Percentiles rank a stretch among this genome's conserved stretches.
Conservation (phyloP, 2,888 invertebrate genomes). For the Leucozona laternaria region DNA sequence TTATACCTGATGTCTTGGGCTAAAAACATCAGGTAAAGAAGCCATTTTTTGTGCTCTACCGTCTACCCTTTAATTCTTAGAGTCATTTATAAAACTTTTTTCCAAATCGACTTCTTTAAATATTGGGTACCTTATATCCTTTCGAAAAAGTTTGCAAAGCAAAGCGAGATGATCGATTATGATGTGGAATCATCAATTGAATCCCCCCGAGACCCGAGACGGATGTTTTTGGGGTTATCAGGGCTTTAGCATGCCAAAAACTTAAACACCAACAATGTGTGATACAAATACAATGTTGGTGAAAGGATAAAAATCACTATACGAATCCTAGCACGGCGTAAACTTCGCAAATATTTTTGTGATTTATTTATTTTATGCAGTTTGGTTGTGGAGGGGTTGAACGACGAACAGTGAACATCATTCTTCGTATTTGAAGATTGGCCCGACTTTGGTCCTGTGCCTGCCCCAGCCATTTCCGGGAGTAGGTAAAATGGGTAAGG, state of each 20-base stretch:
- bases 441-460: constrained; percentile 17
- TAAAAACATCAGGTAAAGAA: too few relatives aligned
- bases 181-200: constrained; percentile 70
- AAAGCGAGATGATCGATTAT: constrained; percentile 69
- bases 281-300: constrained; percentile 12
- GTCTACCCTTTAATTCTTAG: constrained; percentile 13
- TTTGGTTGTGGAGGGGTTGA: constrained; percentile 20
- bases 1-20: too few relatives aligned
- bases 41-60: background rate
- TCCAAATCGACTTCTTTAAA: constrained; percentile 19
- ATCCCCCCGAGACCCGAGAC: constrained; percentile 42
- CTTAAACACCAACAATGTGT: constrained; percentile 57
- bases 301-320: constrained; percentile 54
- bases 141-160: constrained; percentile 32
- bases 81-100: constrained; percentile 48
- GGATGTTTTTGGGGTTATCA: constrained; percentile 55
- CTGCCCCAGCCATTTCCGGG: background rate
- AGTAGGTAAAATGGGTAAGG: background rate
- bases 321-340: constrained; percentile 40
- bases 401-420: constrained; percentile 53
- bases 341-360: constrained; percentile 63
- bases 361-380: constrained; percentile 74
- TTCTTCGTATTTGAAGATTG: constrained; percentile 64
- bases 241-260: constrained; percentile 57
- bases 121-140: constrained; percentile 12